Evolutionary conservation across 2,888 invertebrate species (phyloP), one percentile per base, ranked within the genome.

Genomic region (Pammene fasciana): DNA sequence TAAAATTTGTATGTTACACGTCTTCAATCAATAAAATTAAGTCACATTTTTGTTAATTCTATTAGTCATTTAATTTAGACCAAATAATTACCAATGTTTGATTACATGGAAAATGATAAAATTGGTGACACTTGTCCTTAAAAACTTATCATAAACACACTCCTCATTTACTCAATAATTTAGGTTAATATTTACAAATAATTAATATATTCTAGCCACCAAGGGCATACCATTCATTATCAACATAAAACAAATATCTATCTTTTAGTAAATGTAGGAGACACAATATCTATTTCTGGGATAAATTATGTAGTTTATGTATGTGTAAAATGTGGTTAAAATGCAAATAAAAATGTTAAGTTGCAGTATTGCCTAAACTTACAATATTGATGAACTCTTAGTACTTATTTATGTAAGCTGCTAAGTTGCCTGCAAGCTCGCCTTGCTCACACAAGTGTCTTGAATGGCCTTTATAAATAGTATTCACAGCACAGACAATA

Each of bases 131-230:
- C 57, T 46, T 34, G 34, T 13, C 48, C 7, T 61, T 18, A 18
- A 62, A 52, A 62, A 11, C 18, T 41, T 18, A 57, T 52, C 43
- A 54, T 70, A 65, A 65, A 65, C 70, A 70, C 41, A 60, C 60
- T 50, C 50, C 16, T 34, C 14, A 54, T 55, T 65, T 60, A 65
- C 59, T 70, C 48, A 70, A 70, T 70, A 70, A 70, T 60, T 70
- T 70, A 70, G 34, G 65, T 65, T 55, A 45, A 54, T 70, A 70
- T 70, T 65, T 70, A 70, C 70, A 70, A 65, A 70, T 60, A 60
- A 65, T 38, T 65, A 60, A 54, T 48, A 52, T 45, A 57, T 43
- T 62, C 56, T 48, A 60, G 65, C 38, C 65, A 68, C 48, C 46
- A 55, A 41, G 4, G 26, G 46, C 11, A 54, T 16, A 55, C 38